Evolutionary conservation across 2,797 vertebrate species (phyloP), one percentile per base, ranked within the genome.

Genomic region (Microchirus variegatus): DNA sequence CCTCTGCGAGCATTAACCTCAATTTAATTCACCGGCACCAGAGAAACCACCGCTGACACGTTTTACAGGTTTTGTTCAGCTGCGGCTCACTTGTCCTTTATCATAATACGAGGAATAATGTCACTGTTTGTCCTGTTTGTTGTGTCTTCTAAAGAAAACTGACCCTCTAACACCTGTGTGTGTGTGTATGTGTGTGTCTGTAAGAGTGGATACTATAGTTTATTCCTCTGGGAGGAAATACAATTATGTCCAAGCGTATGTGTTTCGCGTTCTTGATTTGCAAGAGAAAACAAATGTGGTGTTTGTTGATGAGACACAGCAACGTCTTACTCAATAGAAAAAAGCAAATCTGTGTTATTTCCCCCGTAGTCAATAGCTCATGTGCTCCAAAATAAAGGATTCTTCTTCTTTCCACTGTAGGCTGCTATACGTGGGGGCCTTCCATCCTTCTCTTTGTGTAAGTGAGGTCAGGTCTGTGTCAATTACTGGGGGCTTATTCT

Each of bases 401-500:
- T 45, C 31, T 63, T 22, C 54, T 73, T 22, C 54, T 73, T 18
- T 72, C 11, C 26, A 9, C 26, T 42, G 22, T 5, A 59, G 49
- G 78, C 74, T 64, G 45, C 9, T 36, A 8, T 31, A 31, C 7
- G 31, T 31, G 16, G 2, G 63, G 67, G 84, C 17, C 14, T 84
- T 60, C 57, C 70, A 79, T 85, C 67, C 13, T 83, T 63, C 65
- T 73, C 70, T 67, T 63, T 79, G 84, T 67, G 0, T 18, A 75
- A 85, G 84, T 87, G 92, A 86, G 84, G 86, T 91, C 90, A 92
- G 84, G 70, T 9, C 76, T 76, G 73, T 43, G 38, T 74, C 58
- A 76, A 87, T 92, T 86, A 85, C 88, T 77, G 3, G n/a, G n/a
- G 70, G 46, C 90, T 89, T 70, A 83, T 91, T 91, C 89, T 75